Conservation (phyloP, 53 echinoderm and acorn worm species). For the Luidia sarsii region DNA sequence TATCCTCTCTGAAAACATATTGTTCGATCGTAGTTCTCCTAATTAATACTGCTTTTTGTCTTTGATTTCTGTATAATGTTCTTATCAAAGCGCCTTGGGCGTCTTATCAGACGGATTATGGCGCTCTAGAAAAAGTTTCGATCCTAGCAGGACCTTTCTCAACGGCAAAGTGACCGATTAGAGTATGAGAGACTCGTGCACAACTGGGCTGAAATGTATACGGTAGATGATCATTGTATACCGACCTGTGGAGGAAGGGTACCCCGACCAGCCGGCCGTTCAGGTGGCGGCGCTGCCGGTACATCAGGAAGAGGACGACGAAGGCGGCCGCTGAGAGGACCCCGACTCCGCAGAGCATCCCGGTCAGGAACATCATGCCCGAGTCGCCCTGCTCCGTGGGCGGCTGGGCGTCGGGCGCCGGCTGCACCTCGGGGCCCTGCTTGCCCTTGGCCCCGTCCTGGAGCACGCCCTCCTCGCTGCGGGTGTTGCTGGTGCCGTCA, state of each 20-base stretch:
- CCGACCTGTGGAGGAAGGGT: conserved; percentile 38
- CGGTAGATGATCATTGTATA: too few species aligned
- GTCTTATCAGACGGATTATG: too few species aligned
- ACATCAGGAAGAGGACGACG: conserved; percentile 28
- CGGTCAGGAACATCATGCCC: conserved; percentile 47
- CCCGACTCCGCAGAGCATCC: conserved; percentile 37
- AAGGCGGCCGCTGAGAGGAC: conserved; percentile 27
- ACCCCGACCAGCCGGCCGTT: conserved; percentile 9
- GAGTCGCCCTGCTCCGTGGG: conserved; percentile 21
- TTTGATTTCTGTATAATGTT: too few species aligned
- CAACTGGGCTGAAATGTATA: too few species aligned
- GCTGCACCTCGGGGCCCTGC: background rate
- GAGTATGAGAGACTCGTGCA: too few species aligned
- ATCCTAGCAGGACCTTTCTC: too few species aligned
- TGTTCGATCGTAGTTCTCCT: too few species aligned
- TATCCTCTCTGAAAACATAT: too few species aligned
- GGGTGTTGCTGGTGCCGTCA: background rate
- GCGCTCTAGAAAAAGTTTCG: too few species aligned
- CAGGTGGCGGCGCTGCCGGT: conserved; percentile 22
- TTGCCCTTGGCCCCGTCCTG: background rate
- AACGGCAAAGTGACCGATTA: too few species aligned
- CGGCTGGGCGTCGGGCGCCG: conserved; percentile 22
- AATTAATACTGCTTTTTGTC: too few species aligned
- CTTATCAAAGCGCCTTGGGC: too few species aligned
- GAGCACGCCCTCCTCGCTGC: background rate